These are phyloP conservation scores for Spisula solida DNA, from an alignment of 2,888 invertebrate genomes.

Conservation along the genomic window DNA sequence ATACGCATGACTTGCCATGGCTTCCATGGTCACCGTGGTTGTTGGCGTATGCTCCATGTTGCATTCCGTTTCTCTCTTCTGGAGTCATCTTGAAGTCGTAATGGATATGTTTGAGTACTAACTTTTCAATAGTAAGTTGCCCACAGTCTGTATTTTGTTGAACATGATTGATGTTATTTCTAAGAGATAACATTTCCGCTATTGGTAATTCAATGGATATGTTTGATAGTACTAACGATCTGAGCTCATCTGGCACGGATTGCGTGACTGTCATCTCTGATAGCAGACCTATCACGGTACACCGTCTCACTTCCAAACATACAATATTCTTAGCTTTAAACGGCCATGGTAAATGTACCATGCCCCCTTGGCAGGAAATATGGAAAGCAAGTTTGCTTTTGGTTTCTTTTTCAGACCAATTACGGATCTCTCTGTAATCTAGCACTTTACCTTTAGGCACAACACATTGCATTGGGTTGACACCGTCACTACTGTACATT, in stretches of 20 bases:
- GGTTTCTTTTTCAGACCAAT: constrained; percentile 53
- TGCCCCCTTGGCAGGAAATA: constrained; percentile 51
- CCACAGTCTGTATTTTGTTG: constrained; percentile 69
- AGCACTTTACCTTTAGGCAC: constrained; percentile 54
- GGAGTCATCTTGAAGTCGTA: constrained; percentile 62
- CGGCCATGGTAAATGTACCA: constrained; percentile 68
- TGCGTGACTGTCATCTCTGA: constrained; percentile 63
- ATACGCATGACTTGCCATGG: constrained; percentile 44
- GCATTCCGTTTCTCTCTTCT: constrained; percentile 53
- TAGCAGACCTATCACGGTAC: constrained; percentile 58
- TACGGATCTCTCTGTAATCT: constrained; percentile 60
- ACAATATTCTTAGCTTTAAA: constrained; percentile 63
- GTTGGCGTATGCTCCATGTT: neutral
- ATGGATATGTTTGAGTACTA: constrained; percentile 62
- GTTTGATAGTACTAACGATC: constrained; percentile 45
- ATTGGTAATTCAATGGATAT: constrained; percentile 63
- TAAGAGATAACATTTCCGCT: constrained; percentile 46
- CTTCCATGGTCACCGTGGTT: constrained; percentile 21
- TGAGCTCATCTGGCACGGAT: constrained; percentile 50
- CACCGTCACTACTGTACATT: neutral
- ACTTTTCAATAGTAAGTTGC: constrained; percentile 57
- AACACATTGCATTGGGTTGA: constrained; percentile 41
- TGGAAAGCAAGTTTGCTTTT: constrained; percentile 46
- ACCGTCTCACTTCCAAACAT: constrained; percentile 54
- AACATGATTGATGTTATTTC: constrained; percentile 49